Percentiles rank a stretch among this genome's conserved stretches.
These are phyloP conservation scores for Dryobota labecula DNA, from an alignment of 2,888 invertebrate species.

Conservation along the genomic window DNA sequence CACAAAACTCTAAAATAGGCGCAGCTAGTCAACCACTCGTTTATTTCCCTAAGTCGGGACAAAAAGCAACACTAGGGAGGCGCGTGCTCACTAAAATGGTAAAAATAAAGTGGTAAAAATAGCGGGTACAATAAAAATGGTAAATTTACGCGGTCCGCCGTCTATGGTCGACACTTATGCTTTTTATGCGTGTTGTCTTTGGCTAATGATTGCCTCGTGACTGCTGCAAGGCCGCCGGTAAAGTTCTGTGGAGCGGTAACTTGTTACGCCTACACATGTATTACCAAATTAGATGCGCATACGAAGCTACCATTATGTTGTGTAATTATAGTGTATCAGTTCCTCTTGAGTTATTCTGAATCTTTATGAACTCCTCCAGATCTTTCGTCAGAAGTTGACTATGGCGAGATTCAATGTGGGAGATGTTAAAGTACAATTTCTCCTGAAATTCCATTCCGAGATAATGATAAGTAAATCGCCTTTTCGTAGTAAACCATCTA, in stretches of 20 bases:
- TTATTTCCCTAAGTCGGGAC: slow-evolving; percentile 75
- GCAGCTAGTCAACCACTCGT: slow-evolving; percentile 65
- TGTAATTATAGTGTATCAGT: slow-evolving; percentile 49
- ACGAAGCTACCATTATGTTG: slow-evolving; percentile 35
- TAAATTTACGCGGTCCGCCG: slow-evolving; percentile 88
- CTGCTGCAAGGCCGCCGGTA: slow-evolving; percentile 76
- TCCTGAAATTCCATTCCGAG: neutral
- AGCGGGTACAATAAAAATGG: slow-evolving; percentile 87
- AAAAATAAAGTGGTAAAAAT: slow-evolving; percentile 85
- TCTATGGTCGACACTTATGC: slow-evolving; percentile 86
- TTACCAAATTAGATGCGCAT: slow-evolving; percentile 54
- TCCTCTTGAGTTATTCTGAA: slow-evolving; percentile 31
- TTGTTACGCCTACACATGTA: slow-evolving; percentile 61
- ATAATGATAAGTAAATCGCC: neutral
- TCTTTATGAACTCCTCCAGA: neutral
- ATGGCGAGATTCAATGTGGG: neutral
- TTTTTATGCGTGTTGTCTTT: slow-evolving; percentile 89
- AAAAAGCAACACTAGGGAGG: slow-evolving; percentile 81
- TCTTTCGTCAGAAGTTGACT: slow-evolving; percentile 6
- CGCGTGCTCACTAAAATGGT: slow-evolving; percentile 86
- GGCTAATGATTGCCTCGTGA: slow-evolving; percentile 85
- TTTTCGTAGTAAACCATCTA: neutral
- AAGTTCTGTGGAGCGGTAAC: slow-evolving; percentile 70
- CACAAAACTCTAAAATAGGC: slow-evolving; percentile 70
- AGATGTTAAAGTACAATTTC: neutral